phyloP scores from a whole-genome alignment of 2,797 vertebrate species.

The Aselliscus stoliczkanus region DNA sequence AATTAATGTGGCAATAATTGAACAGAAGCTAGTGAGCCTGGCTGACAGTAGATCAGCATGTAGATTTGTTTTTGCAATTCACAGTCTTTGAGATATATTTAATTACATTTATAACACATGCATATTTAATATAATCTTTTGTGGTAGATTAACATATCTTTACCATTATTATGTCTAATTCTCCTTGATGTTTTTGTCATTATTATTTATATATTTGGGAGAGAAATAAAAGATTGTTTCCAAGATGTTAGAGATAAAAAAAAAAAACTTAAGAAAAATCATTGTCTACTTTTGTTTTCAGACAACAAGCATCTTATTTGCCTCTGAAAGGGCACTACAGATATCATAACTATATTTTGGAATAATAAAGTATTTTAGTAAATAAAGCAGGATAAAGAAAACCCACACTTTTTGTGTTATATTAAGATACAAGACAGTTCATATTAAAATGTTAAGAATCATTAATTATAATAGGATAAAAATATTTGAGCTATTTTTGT shows the following conservation, averaged over 20 bases:
- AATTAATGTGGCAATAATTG: conserved; percentile 70
- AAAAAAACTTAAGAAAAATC: not conserved
- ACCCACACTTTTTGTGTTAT: not conserved
- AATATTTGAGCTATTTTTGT: not conserved
- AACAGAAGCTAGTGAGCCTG: conserved; percentile 55
- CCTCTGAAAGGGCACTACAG: not conserved
- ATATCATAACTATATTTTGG: not conserved
- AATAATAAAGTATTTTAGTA: conserved; percentile 14
- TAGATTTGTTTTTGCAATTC: conserved; percentile 45
- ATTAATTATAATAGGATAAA: not conserved
- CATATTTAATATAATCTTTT: conserved; percentile 57
- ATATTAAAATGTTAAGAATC: conserved; percentile 2
- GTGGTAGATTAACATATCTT: conserved; percentile 11
- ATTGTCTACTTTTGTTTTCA: conserved; percentile 1
- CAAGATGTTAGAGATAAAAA: not conserved
- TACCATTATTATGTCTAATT: conserved; percentile 31
- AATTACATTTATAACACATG: conserved; percentile 63
- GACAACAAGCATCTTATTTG: conserved; percentile 14
- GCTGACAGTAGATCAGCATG: conserved; percentile 23
- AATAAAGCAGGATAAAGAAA: not conserved
- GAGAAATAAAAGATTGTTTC: conserved; percentile 25
- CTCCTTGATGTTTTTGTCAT: conserved; percentile 48
- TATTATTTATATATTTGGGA: not conserved
- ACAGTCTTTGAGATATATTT: conserved; percentile 59
- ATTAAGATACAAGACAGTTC: not conserved